Evolutionary conservation across 2,797 vertebrate species (phyloP).

Genomic region (Hafferia zeledoni): DNA sequence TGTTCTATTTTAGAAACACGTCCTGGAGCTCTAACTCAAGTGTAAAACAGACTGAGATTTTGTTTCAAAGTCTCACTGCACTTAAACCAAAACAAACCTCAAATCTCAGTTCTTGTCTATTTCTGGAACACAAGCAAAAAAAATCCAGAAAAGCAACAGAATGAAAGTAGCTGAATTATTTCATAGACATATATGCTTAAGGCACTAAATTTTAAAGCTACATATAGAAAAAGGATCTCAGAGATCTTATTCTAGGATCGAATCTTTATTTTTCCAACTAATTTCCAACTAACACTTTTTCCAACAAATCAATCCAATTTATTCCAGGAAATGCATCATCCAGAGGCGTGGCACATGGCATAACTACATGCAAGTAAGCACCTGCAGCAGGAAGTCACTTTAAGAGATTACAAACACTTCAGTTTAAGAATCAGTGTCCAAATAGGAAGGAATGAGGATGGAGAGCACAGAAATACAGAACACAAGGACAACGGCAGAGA

Average conservation of each 20-base stretch:
- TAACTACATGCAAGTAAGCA: not conserved
- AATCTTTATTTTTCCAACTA: not conserved
- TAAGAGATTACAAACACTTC: not conserved
- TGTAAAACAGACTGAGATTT: not conserved
- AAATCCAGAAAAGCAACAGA: not conserved
- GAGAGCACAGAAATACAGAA: not conserved
- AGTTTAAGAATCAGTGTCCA: not conserved
- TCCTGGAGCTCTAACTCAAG: not conserved
- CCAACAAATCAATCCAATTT: not conserved
- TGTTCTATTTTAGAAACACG: not conserved
- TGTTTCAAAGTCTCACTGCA: not conserved
- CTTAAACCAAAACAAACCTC: not conserved
- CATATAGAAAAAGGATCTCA: not conserved
- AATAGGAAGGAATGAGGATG: not conserved
- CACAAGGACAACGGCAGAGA: not conserved
- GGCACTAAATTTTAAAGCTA: not conserved
- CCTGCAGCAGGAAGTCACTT: not conserved
- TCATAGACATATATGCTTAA: not conserved
- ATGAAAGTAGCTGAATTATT: not conserved
- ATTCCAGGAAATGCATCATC: not conserved
- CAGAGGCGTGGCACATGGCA: not conserved
- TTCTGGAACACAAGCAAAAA: not conserved
- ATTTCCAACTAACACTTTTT: not conserved
- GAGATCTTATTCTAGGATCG: not conserved
- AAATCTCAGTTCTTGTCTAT: not conserved